Base-by-base conservation (phyloP, 2,888 invertebrate species). In the Oxycera nigricornis region DNA sequence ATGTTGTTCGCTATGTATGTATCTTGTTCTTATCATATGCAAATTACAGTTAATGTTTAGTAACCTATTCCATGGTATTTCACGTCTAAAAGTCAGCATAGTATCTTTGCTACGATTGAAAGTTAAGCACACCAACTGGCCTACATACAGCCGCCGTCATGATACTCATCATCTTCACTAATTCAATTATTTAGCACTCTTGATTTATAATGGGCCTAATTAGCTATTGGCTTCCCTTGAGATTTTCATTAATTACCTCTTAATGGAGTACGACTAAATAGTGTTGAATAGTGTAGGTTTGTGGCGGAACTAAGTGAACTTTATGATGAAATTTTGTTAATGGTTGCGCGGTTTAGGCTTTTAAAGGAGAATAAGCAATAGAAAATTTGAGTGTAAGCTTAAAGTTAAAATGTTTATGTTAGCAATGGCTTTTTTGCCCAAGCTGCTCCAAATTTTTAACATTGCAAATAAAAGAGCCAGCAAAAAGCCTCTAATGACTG, bases 151-250 rank as follows among this genome's bases (percentile, higher is more conserved):
- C 28, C n/a, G 28, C 24, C 24, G 57, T 14, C 2, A 26, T n/a
- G 57, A 26, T 57, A 26, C 24, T 17, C 65, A 24, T 65, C 39
- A 24, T 41, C 65, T 65, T 20, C 9, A 35, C 30, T 70, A 70
- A 70, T 20, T 70, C 31, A 70, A 70, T 70, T 70, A 70, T 70
- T 70, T 70, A 24, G 52, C 20, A 70, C 70, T 70, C 70, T 70
- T 70, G 70, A 70, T 70, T 70, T 70, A 70, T 70, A 70, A 70
- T 70, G 55, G 70, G 70, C 35, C 70, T 70, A 70, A 70, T 70
- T 70, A 70, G 70, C 30, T 70, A 70, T 70, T 52, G 70, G 70
- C 70, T 70, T 70, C 70, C 70, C 70, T 55, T 30, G 70, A 70
- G 70, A 70, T 70, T 70, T 55, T 52, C 31, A 35, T 52, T 70